Evolutionary conservation across 2,888 invertebrate species (phyloP), one percentile per base, ranked within the genome.

Genomic region (Hypercompe scribonia): DNA sequence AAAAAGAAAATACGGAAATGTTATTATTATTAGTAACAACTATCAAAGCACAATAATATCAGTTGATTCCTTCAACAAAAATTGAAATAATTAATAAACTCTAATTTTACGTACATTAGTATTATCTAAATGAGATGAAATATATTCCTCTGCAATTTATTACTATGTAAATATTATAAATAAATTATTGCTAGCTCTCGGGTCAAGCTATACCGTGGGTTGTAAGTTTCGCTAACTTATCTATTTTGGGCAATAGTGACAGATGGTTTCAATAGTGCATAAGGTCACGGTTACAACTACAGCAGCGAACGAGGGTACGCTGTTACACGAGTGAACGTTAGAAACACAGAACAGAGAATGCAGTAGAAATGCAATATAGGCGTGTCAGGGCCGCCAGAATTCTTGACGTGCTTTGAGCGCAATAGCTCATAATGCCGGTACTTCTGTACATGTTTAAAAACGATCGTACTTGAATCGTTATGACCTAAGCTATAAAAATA

Each of bases 131-230:
- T 67, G 67, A 58, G 18, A 31, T 61, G 5, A 31, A 61, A 31
- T 61, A 54, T n/a, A 54, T 24, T 21, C 11, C 15, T 28, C 28
- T 15, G 7, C 28, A 31, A 61, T 31, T 31, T 28, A 61, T 61
- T 5, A 31, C 15, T 18, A 31, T 31, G 61, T 18, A 0, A 61
- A 18, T 61, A 18, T 31, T 61, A 31, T 31, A 77, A 74, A 58
- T 65, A 74, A 77, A 72, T 81, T 82, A 83, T 82, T 79, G 78
- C 81, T 79, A 75, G 54, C 10, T 64, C 69, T 82, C 73, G 76
- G 64, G 70, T 36, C 15, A 39, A 42, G 50, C 31, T 63, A n/a
- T 13, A 36, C 24, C 10, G 3, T 24, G 36, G n/a, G 33, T 15
- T 50, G 65, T 33, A 42, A 4, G 31, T 61, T 61, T 28, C 4